Evolutionary conservation across 2,888 invertebrate species (phyloP).

Genomic region (Gandaritis pyraliata): DNA sequence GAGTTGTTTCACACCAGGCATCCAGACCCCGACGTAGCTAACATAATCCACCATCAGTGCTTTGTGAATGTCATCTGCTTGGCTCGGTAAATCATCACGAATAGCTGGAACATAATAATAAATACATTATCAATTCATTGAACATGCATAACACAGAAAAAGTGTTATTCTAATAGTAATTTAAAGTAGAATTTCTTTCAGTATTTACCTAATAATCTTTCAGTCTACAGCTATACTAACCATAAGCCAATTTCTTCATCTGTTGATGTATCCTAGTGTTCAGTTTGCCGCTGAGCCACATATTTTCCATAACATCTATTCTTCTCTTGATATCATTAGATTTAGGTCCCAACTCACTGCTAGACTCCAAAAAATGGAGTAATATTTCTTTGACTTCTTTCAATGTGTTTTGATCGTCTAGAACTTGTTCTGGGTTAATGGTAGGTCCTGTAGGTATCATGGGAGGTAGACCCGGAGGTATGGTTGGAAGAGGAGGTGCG

Average conservation of each 20-base stretch:
- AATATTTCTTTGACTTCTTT: conserved; percentile 67
- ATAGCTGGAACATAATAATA: conserved; percentile 72
- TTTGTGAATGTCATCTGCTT: conserved; percentile 85
- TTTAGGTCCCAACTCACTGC: conserved; percentile 71
- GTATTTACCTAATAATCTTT: no score
- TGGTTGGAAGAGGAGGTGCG: conserved; percentile 41
- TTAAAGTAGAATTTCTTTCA: no score
- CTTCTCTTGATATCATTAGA: conserved; percentile 81
- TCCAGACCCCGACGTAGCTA: conserved; percentile 84
- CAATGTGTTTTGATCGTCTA: conserved; percentile 63
- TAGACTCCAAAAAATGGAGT: conserved; percentile 61
- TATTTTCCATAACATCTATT: conserved; percentile 80
- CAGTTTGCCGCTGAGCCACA: conserved; percentile 84
- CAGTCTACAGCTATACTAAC: conserved; percentile 56
- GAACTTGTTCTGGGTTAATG: conserved; percentile 38
- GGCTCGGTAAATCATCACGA: conserved; percentile 68
- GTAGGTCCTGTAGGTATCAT: conserved; percentile 31
- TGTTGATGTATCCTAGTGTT: conserved; percentile 73
- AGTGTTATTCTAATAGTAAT: no score
- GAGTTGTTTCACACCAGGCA: conserved; percentile 85
- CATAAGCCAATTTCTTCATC: conserved; percentile 81
- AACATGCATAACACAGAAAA: no score
- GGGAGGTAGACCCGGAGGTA: conserved; percentile 46
- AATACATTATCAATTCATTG: background rate
- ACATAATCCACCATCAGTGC: conserved; percentile 85